Conservation (phyloP, 2,797 vertebrate species). For the Sus cebifrons region DNA sequence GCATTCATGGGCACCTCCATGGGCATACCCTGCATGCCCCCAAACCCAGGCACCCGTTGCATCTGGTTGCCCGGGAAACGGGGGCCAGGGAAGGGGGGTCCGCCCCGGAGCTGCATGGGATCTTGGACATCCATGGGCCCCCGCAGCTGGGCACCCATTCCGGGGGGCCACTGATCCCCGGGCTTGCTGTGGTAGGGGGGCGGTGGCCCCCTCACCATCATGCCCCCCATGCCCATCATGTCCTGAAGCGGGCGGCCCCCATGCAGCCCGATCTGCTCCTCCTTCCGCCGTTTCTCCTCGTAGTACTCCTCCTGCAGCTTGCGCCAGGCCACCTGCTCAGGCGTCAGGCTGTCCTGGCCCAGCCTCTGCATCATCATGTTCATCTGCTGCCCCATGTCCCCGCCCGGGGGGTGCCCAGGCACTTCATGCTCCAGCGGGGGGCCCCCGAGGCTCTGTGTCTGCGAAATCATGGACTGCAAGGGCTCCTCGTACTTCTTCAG, state of each 20-base stretch:
- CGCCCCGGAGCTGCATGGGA: constrained; percentile 91
- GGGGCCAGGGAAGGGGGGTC: constrained; percentile 92
- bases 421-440: constrained; percentile 93
- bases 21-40: constrained; percentile 93
- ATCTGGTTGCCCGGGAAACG: constrained; percentile 95
- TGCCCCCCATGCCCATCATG: constrained; percentile 90
- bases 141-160: constrained; percentile 92
- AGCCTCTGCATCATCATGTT: constrained; percentile 93
- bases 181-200: constrained; percentile 99
- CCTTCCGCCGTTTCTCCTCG: constrained; percentile 97
- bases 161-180: constrained; percentile 93
- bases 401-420: constrained; percentile 90
- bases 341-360: constrained; percentile 95
- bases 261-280: constrained; percentile 93
- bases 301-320: constrained; percentile 99
- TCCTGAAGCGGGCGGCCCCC: constrained; percentile 90
- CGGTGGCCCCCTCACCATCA: constrained; percentile 97
- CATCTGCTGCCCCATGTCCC: constrained; percentile 95
- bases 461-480: constrained; percentile 97
- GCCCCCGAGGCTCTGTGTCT: constrained; percentile 95
- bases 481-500: constrained; percentile 98
- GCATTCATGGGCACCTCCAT: constrained; percentile 94
- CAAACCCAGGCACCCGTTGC: constrained; percentile 91
- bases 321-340: constrained; percentile 98
- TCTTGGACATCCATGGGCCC: constrained; percentile 94